phyloP scores from a whole-genome alignment of 2,797 vertebrate species.

The Austrolebias charrua region DNA sequence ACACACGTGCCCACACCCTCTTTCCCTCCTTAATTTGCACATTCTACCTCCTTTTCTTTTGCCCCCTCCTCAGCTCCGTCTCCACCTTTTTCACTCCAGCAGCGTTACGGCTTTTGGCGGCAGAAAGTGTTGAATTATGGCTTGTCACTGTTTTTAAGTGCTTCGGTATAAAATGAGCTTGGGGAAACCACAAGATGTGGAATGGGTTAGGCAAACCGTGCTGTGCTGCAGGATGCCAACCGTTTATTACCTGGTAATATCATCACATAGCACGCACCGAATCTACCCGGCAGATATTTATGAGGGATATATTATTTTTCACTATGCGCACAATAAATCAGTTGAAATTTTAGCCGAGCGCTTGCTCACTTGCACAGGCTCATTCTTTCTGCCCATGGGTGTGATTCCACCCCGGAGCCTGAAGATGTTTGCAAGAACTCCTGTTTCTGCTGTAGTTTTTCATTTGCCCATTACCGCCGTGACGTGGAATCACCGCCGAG shows the following conservation, averaged over 20 bases:
- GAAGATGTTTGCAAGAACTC: constrained; percentile 41
- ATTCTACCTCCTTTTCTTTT: not conserved
- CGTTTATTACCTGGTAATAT: constrained; percentile 56
- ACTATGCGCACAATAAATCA: constrained; percentile 72
- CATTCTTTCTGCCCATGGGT: not conserved
- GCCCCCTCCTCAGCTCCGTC: too few species aligned
- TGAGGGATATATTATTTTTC: constrained; percentile 67
- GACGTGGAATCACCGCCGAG: constrained; percentile 52
- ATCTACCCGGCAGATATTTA: constrained; percentile 64
- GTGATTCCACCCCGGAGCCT: constrained; percentile 43
- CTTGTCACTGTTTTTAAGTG: constrained; percentile 61
- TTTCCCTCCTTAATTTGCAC: constrained; percentile 19
- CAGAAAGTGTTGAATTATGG: constrained; percentile 56
- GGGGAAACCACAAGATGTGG: constrained; percentile 56
- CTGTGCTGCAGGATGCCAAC: constrained; percentile 42
- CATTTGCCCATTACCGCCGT: constrained; percentile 45
- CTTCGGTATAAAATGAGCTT: constrained; percentile 57
- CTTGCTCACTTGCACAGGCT: not conserved
- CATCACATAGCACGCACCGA: constrained; percentile 53
- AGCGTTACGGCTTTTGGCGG: constrained; percentile 51
- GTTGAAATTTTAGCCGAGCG: constrained; percentile 42
- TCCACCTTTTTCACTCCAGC: constrained; percentile 26
- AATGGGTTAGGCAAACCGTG: constrained; percentile 42
- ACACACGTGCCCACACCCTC: constrained; percentile 7
- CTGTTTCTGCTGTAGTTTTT: constrained; percentile 45